These are phyloP conservation scores for Zaprionus davidi DNA, from an alignment of 1,140 invertebrate genomes.

Conservation along the genomic window DNA sequence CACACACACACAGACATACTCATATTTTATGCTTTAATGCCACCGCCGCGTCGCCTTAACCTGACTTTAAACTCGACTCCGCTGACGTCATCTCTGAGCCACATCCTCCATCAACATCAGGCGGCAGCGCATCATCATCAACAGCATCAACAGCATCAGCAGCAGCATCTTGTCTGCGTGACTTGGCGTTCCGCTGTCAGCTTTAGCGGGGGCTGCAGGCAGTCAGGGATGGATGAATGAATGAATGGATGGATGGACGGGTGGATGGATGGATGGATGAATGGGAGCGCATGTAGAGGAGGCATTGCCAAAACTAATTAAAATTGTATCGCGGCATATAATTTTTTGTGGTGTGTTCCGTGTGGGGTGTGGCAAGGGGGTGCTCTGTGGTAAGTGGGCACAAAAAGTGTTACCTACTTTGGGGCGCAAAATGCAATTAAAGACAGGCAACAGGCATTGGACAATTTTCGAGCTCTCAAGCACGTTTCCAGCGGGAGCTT, in stretches of 20 bases:
- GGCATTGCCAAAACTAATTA: slow-evolving; percentile 63
- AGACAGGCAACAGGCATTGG: slow-evolving; percentile 30
- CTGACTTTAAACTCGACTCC: slow-evolving; percentile 49
- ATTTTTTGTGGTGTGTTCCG: slow-evolving; percentile 16
- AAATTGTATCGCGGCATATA: slow-evolving; percentile 43
- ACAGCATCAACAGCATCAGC: slow-evolving; percentile 14
- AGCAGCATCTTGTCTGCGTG: slow-evolving; percentile 44
- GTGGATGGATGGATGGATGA: not conserved
- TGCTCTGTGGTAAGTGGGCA: not conserved
- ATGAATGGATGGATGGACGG: not conserved
- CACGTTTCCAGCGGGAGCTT: slow-evolving; percentile 51
- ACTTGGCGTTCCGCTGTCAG: slow-evolving; percentile 57
- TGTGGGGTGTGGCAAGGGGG: not conserved
- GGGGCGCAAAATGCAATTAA: slow-evolving; percentile 61
- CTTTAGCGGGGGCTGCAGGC: slow-evolving; percentile 27
- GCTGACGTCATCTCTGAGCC: slow-evolving; percentile 22
- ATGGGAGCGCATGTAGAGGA: slow-evolving; percentile 3
- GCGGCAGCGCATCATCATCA: slow-evolving; percentile 10
- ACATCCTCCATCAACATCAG: slow-evolving; percentile 11
- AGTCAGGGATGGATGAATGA: not conserved
- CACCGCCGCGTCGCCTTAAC: not conserved
- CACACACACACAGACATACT: not conserved
- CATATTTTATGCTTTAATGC: slow-evolving; percentile 41
- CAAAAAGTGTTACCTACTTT: slow-evolving; percentile 50
- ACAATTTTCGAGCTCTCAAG: slow-evolving; percentile 53